Percentiles rank a stretch among this genome's conserved stretches.
phyloP scores from a whole-genome alignment of 2,797 vertebrate genomes.

The Manis crassicaudata region DNA sequence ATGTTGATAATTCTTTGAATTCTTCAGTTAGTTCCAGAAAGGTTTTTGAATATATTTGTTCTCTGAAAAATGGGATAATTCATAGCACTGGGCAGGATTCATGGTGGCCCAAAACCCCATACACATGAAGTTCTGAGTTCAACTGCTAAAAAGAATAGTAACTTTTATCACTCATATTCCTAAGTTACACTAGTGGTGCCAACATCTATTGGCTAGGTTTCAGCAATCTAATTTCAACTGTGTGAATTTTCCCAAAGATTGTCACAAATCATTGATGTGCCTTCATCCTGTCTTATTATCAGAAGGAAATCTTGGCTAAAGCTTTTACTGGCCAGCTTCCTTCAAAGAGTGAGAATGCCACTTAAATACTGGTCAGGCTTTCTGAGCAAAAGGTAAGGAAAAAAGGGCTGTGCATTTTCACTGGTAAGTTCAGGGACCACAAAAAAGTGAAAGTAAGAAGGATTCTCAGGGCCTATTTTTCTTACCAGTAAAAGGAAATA shows the following conservation, averaged over 20 bases:
- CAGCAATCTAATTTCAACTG: neutral
- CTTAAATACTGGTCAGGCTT: neutral
- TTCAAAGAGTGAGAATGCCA: neutral
- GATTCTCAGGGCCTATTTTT: constrained; percentile 8
- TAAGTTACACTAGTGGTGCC: neutral
- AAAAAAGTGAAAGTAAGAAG: constrained; percentile 29
- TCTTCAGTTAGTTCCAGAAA: constrained; percentile 66
- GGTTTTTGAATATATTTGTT: neutral
- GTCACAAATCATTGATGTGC: constrained; percentile 40
- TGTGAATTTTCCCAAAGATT: neutral
- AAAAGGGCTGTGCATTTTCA: neutral
- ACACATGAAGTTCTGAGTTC: neutral
- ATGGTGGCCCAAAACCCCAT: neutral
- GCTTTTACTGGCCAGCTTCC: constrained; percentile 48
- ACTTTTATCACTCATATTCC: constrained; percentile 1
- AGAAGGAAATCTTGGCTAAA: constrained; percentile 46
- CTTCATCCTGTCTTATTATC: constrained; percentile 20
- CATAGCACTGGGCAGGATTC: neutral
- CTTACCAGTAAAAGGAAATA: constrained; percentile 42
- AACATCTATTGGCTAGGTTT: constrained; percentile 43
- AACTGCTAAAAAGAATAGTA: constrained; percentile 47
- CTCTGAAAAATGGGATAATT: neutral
- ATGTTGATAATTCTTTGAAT: constrained; percentile 24
- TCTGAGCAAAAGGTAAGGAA: neutral
- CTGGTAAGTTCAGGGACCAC: neutral